Evolutionary conservation across 2,888 invertebrate species (phyloP).

Genomic region (Allacma fusca): DNA sequence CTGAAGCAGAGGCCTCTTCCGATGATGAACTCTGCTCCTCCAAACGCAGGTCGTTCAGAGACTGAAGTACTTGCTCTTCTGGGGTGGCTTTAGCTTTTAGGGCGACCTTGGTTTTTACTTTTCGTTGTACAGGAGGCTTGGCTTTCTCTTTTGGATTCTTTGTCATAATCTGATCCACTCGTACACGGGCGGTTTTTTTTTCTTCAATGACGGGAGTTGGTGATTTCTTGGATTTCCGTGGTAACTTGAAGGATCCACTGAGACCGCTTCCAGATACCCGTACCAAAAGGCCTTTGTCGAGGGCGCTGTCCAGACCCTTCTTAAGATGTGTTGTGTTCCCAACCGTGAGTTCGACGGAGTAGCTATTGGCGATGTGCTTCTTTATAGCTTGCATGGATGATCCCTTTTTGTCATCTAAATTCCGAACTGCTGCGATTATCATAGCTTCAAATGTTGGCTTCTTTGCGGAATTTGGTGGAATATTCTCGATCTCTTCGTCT

Average conservation of each 20-base stretch:
- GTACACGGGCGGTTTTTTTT: too few relatives aligned
- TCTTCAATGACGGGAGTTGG: not conserved
- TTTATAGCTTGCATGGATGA: conserved; percentile 14
- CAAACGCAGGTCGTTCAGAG: not conserved
- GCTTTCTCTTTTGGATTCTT: not conserved
- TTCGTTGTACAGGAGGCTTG: not conserved
- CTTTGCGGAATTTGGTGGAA: not conserved
- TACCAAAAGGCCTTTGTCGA: not conserved
- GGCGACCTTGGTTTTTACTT: not conserved
- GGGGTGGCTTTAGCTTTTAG: not conserved
- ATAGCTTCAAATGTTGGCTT: not conserved
- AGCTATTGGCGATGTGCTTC: conserved; percentile 5
- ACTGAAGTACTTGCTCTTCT: not conserved
- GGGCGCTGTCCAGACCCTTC: not conserved
- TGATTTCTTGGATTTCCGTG: not conserved
- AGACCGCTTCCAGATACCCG: not conserved
- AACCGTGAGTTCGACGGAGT: not conserved
- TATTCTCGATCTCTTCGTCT: too few relatives aligned
- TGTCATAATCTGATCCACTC: not conserved
- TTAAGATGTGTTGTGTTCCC: not conserved
- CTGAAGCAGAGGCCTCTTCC: too few relatives aligned
- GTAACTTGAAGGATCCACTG: conserved; percentile 3
- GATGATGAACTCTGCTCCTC: not conserved
- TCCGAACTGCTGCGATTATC: not conserved
- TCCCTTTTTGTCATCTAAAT: conserved; percentile 11